phyloP scores from a whole-genome alignment of 2,113 vertebrate genomes.

The Carollia perspicillata region DNA sequence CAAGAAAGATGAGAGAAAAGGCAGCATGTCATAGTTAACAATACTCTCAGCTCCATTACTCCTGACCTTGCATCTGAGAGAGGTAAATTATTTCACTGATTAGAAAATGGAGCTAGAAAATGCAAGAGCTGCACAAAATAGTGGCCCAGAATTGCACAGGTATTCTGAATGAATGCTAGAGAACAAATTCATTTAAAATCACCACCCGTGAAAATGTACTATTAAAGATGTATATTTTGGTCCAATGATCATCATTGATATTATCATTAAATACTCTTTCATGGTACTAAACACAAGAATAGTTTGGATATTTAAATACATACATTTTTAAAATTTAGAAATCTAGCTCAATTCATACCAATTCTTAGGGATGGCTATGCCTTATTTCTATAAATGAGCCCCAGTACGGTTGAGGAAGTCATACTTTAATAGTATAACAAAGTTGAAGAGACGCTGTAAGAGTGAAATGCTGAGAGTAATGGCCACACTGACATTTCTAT shows the following conservation, averaged over 20 bases:
- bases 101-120: conserved; percentile 78
- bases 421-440: conserved; percentile 36
- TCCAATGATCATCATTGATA: conserved; percentile 35
- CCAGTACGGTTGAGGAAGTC: neutral
- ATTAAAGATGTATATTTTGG: conserved; percentile 56
- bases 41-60: conserved; percentile 66
- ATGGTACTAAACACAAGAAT: conserved; percentile 35
- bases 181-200: conserved; percentile 65
- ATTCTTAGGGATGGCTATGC: neutral
- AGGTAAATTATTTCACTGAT: conserved; percentile 73
- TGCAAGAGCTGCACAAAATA: conserved; percentile 65
- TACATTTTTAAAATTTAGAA: conserved; percentile 26
- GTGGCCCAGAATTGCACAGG: conserved; percentile 54
- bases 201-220: conserved; percentile 49
- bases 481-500: conserved; percentile 37
- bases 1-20: conserved; percentile 63
- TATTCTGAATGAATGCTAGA: conserved; percentile 66
- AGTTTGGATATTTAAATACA: conserved; percentile 28
- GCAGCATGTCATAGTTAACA: conserved; percentile 54
- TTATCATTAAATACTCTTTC: conserved; percentile 50
- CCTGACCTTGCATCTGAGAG: conserved; percentile 64
- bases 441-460: conserved; percentile 12
- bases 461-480: conserved; percentile 33
- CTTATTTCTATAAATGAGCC: conserved; percentile 10
- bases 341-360: conserved; percentile 31